These are phyloP conservation scores for Andrena chrysosceles DNA, from an alignment of 2,888 invertebrate genomes.

Conservation along the genomic window DNA sequence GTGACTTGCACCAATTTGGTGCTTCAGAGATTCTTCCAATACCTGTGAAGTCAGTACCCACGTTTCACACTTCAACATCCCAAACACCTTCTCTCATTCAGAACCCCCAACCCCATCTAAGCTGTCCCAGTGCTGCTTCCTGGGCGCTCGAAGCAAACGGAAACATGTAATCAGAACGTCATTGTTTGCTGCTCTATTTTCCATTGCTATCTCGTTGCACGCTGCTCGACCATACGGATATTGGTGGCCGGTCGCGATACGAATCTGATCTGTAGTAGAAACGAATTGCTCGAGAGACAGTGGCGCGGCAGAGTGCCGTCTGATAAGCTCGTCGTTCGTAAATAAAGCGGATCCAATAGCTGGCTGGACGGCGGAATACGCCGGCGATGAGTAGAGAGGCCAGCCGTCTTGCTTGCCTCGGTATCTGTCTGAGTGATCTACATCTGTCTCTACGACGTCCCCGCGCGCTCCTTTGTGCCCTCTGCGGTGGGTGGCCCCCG, in stretches of 20 bases:
- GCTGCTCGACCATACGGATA: conserved; percentile 13
- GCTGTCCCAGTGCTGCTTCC: not conserved
- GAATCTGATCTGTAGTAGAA: conserved; percentile 44
- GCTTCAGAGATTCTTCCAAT: no score
- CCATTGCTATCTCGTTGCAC: conserved; percentile 20
- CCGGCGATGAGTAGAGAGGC: conserved; percentile 44
- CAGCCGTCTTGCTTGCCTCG: not conserved
- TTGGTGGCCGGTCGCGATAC: conserved; percentile 30
- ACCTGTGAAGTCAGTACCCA: no score
- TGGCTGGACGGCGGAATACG: not conserved
- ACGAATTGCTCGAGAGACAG: conserved; percentile 39
- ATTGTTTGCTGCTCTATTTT: conserved; percentile 36
- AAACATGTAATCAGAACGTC: conserved; percentile 17
- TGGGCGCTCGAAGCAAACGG: not conserved
- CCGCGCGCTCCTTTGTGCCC: conserved; percentile 45
- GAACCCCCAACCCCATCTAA: not conserved
- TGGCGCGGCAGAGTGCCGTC: not conserved
- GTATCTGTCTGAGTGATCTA: conserved; percentile 51
- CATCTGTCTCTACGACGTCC: conserved; percentile 47
- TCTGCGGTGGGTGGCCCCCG: conserved; percentile 55
- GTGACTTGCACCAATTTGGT: no score
- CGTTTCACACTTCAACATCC: not conserved
- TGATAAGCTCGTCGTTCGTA: conserved; percentile 49
- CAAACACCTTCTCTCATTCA: not conserved
- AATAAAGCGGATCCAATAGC: conserved; percentile 46